phyloP scores from a whole-genome alignment of 2,113 vertebrate species.

The Ceyx margarethae region DNA sequence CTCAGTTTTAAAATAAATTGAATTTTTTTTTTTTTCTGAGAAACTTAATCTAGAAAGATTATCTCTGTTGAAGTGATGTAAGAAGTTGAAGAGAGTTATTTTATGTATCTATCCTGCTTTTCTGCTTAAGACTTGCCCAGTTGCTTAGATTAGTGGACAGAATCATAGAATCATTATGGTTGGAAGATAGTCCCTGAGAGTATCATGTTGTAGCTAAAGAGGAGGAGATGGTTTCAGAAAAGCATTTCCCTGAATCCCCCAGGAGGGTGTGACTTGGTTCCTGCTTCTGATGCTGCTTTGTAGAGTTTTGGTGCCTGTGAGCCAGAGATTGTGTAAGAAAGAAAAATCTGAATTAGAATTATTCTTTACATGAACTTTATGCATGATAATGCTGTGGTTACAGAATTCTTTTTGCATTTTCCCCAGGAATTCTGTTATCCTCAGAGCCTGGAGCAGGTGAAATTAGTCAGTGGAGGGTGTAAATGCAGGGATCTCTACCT shows the following conservation, averaged over 20 bases:
- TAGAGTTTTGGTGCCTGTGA: neutral
- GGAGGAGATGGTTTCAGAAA: constrained; percentile 31
- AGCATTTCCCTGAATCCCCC: neutral
- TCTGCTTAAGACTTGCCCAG: neutral
- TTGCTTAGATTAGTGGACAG: constrained; percentile 36
- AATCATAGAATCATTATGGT: too few species aligned
- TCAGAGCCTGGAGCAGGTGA: neutral
- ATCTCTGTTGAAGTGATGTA: neutral
- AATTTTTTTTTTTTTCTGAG: neutral
- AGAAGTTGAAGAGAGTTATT: constrained; percentile 38
- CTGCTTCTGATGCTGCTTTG: neutral
- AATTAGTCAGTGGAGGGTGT: constrained; percentile 14
- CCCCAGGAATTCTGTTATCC: constrained; percentile 24
- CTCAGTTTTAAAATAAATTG: neutral
- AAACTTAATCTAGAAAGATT: neutral
- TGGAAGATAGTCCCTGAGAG: neutral
- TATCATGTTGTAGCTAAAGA: constrained; percentile 10
- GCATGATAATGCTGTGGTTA: neutral
- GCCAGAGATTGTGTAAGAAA: neutral
- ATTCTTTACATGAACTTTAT: neutral
- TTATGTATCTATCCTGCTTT: constrained; percentile 13
- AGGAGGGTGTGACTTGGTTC: neutral
- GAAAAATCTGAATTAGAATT: neutral
- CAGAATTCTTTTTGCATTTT: neutral
- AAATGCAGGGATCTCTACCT: constrained; percentile 1